Conservation (phyloP, 2,797 vertebrate species). For the Fratercula arctica region DNA sequence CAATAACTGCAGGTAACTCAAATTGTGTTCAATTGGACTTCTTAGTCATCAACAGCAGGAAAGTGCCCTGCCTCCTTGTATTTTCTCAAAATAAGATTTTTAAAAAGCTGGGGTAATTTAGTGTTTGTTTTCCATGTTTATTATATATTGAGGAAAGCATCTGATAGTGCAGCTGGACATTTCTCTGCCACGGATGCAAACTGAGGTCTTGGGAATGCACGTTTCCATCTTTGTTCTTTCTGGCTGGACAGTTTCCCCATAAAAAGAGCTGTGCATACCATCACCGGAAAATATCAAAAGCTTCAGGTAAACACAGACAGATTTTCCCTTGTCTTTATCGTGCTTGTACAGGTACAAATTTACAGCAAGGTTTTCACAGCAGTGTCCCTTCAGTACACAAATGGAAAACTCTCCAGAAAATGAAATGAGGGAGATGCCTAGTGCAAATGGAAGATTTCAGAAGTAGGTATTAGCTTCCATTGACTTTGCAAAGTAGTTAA, state of each 20-base stretch:
- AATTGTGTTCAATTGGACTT: background rate
- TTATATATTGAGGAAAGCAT: background rate
- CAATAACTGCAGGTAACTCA: background rate
- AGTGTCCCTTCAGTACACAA: background rate
- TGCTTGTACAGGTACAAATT: background rate
- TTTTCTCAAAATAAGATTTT: background rate
- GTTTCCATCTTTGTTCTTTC: background rate
- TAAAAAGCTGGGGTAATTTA: background rate
- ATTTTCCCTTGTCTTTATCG: background rate
- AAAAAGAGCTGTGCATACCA: background rate
- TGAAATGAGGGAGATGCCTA: background rate
- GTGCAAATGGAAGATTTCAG: background rate
- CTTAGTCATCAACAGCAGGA: background rate
- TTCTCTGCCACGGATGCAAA: background rate
- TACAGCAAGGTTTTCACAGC: conserved; percentile 4
- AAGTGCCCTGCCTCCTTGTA: background rate
- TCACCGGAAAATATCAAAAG: background rate
- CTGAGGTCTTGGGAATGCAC: background rate
- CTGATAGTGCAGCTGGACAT: background rate
- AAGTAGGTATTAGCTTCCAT: background rate
- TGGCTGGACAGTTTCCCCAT: background rate
- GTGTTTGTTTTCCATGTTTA: background rate
- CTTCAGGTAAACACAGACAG: background rate
- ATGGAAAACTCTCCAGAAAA: conserved; percentile 7
- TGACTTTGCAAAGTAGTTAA: background rate